A percentile compares a stretch with the other conserved stretches of the same genome.
Conservation (phyloP, 2,888 invertebrate genomes). For the Drosophila paracracens region DNA sequence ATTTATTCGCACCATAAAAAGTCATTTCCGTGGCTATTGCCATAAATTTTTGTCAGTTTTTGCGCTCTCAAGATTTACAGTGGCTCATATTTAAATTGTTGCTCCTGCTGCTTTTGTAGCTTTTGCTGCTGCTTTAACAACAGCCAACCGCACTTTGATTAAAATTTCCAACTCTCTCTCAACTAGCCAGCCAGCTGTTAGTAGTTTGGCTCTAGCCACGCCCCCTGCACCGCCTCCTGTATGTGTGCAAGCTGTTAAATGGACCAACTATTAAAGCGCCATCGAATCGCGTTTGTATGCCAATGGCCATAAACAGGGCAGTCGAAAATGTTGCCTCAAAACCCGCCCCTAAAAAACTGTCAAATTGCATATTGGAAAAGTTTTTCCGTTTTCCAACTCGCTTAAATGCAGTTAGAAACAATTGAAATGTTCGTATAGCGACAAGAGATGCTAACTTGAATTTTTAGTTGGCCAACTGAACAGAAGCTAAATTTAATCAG, state of each 20-base stretch:
- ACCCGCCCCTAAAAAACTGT: constrained; percentile 29
- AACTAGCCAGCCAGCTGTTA: not conserved
- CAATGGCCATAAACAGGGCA: constrained; percentile 61
- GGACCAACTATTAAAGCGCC: constrained; percentile 61
- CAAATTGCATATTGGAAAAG: constrained; percentile 51
- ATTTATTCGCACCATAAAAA: constrained; percentile 80
- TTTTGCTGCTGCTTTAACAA: constrained; percentile 36
- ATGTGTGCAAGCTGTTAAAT: constrained; percentile 58
- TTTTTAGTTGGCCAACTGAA: not conserved
- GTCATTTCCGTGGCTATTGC: constrained; percentile 79
- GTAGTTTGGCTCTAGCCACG: constrained; percentile 34
- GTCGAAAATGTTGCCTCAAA: constrained; percentile 7
- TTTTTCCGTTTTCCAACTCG: constrained; percentile 27
- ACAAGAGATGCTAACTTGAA: not conserved
- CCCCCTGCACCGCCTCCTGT: constrained; percentile 31
- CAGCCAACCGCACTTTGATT: constrained; percentile 64
- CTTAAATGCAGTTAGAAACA: constrained; percentile 33
- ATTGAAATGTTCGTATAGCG: constrained; percentile 1
- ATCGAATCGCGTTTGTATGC: constrained; percentile 62
- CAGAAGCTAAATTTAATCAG: not conserved
- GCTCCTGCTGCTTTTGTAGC: constrained; percentile 41
- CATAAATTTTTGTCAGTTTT: constrained; percentile 77
- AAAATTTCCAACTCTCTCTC: constrained; percentile 55
- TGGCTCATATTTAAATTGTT: constrained; percentile 77
- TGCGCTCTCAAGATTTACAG: constrained; percentile 74